Evolutionary conservation across 2,888 invertebrate species (phyloP).

Genomic region (Brenthis ino): DNA sequence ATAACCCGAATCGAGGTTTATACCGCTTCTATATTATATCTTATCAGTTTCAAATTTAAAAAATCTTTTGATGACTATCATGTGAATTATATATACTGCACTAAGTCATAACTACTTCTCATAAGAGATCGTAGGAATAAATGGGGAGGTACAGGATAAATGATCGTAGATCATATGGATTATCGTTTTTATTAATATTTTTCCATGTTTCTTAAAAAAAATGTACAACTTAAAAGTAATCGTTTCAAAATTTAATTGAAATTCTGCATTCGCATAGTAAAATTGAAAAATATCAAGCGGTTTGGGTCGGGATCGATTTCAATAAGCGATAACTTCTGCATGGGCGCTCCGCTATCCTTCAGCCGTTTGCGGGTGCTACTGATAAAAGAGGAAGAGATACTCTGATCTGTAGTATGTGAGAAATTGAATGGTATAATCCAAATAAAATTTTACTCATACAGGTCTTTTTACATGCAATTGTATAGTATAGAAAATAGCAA

Average conservation of each 20-base stretch:
- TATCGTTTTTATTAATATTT: no score
- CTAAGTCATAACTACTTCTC: no score
- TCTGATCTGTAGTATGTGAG: background rate
- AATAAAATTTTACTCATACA: no score
- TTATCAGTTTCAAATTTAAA: background rate
- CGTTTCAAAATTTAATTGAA: background rate
- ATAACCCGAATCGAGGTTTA: conserved; percentile 19
- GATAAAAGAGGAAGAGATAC: conserved; percentile 38
- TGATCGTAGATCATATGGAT: no score
- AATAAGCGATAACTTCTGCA: conserved; percentile 74
- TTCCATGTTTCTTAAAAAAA: no score
- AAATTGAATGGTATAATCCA: background rate
- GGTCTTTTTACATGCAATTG: no score
- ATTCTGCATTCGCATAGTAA: background rate
- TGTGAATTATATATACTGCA: no score
- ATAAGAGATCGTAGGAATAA: no score
- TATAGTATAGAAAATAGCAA: no score
- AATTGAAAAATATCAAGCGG: conserved; percentile 36
- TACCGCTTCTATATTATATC: conserved; percentile 3
- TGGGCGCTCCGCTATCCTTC: conserved; percentile 51
- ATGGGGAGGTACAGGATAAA: no score
- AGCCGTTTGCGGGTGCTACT: conserved; percentile 48
- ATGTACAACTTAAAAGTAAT: no score
- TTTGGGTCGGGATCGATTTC: conserved; percentile 60
- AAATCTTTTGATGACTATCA: no score